Base-by-base conservation (phyloP, 1,140 invertebrate genomes). In the Lasioglossum baleicum region DNA sequence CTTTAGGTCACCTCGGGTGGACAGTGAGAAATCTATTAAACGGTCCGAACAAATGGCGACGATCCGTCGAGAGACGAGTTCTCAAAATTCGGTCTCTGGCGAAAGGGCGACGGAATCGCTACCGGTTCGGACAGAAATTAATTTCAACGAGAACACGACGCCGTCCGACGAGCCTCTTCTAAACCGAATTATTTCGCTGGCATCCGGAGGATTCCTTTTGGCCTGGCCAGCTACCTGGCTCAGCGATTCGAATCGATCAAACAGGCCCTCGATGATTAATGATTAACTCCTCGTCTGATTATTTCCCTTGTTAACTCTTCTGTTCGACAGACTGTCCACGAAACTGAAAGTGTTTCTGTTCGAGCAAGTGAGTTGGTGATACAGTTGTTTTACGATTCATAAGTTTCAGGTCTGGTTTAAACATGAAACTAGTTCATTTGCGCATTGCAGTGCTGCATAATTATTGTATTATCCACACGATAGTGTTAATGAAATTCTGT, bases 111-210 rank as follows among this genome's bases (percentile, higher is more conserved):
- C 56, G 56, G 56, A 58, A 10, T n/a, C 56, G 56, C 56, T 58
- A 58, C 56, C 56, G 56, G 56, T 58, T 58, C n/a, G 17, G 56
- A 58, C 56, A n/a, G 56, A 58, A 58, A 58, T 58, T n/a, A 58
- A 58, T 58, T 58, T 58, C n/a, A 20, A 58, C 56, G 56, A 8
- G 56, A 58, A 58, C 56, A 22, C 56, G 51, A 15, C 51, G 51
- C 51, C 17, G 51, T 4, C 51, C 51, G 51, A 7, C 53, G 53
- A n/a, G 53, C 17, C 17, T 58, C 56, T 20, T 56, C 56, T 58
- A 58, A n/a, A 7, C 56, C 56, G 56, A 58, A 58, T 58, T 58
- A 58, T 58, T 58, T 58, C 56, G 56, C n/a, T 2, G n/a, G 56
- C 56, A 58, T n/a, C 15, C 51, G 51, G 15, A 15, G 51, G 51